Percentiles rank a stretch among this genome's conserved stretches.
phyloP scores from a whole-genome alignment of 1,140 invertebrate genomes.

The Leucophenga varia region DNA sequence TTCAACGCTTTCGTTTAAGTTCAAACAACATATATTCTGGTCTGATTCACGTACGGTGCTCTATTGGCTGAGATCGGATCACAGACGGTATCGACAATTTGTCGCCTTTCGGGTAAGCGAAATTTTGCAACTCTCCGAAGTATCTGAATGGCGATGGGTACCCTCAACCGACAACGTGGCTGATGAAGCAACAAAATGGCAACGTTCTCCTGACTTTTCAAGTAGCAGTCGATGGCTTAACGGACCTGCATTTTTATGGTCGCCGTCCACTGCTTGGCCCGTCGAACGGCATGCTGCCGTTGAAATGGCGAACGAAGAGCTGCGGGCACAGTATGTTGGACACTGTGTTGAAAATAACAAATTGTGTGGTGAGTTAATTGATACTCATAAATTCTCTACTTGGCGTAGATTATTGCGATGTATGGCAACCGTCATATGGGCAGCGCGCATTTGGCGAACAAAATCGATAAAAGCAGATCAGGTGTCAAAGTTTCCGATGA shows the following conservation, averaged over 20 bases:
- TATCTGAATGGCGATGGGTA: constrained; percentile 35
- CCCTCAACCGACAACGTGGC: constrained; percentile 37
- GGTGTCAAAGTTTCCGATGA: too few relatives aligned
- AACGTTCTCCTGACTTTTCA: neutral
- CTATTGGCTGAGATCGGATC: too few relatives aligned
- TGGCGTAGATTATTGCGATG: too few relatives aligned
- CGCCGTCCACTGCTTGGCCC: neutral
- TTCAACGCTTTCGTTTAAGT: neutral
- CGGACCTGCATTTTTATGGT: neutral
- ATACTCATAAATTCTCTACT: too few relatives aligned
- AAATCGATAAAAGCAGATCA: neutral
- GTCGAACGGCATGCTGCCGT: neutral
- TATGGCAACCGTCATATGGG: neutral
- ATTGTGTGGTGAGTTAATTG: neutral
- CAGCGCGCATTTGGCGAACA: neutral
- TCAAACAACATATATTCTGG: constrained; percentile 3
- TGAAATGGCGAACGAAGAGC: neutral
- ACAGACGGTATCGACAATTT: constrained; percentile 20
- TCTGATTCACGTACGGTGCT: constrained; percentile 1
- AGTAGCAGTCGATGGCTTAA: neutral
- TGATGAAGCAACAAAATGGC: constrained; percentile 18
- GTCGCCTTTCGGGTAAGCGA: constrained; percentile 27
- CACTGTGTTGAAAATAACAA: neutral
- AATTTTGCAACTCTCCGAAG: constrained; percentile 29
- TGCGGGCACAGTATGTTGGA: too few relatives aligned